Conservation (phyloP, 2,113 vertebrate genomes). For the Clarias macrocephalus region DNA sequence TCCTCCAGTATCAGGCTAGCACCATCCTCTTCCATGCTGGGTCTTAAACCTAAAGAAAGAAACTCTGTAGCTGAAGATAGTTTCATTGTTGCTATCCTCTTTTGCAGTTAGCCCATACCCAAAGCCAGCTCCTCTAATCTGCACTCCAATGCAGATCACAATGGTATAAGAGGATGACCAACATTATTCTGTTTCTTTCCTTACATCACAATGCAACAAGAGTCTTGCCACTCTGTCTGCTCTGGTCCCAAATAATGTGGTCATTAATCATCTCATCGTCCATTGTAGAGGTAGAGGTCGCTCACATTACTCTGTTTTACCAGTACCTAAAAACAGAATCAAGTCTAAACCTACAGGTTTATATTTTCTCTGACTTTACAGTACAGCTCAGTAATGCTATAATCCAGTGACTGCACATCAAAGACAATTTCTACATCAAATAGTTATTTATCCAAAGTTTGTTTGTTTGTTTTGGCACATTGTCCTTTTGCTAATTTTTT, state of each 20-base stretch:
- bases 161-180: not conserved
- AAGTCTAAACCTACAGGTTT: not conserved
- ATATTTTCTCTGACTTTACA: not conserved
- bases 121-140: not conserved
- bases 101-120: not conserved
- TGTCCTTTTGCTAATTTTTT: not conserved
- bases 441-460: not conserved
- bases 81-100: not conserved
- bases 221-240: not conserved
- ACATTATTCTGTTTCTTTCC: not conserved
- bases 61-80: not conserved
- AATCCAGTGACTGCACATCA: not conserved
- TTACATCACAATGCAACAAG: not conserved
- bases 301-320: not conserved
- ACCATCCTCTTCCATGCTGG: not conserved
- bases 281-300: no score
- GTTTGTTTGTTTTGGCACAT: not conserved
- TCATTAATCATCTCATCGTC: not conserved
- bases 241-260: not conserved
- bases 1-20: not conserved
- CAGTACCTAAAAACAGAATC: not conserved
- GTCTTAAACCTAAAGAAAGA: not conserved
- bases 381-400: not conserved
- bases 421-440: not conserved
- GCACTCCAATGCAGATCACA: not conserved